A percentile compares a stretch with the other conserved stretches of the same genome.
These are phyloP conservation scores for Ictidomys tridecemlineatus DNA, from an alignment of 2,113 vertebrate species.

Conservation along the genomic window DNA sequence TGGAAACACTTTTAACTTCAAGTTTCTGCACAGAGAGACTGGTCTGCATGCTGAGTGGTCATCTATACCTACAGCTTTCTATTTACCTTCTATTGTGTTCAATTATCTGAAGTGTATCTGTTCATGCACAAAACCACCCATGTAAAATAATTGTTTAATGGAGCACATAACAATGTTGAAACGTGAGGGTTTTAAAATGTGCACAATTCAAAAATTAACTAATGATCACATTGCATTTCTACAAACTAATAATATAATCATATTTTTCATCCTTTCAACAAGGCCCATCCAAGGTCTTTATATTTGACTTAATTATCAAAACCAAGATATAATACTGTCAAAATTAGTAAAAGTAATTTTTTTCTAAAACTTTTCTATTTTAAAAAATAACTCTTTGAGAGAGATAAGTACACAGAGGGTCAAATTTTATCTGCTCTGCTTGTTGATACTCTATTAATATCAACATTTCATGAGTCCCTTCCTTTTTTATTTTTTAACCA, in stretches of 20 bases:
- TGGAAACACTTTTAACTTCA: neutral
- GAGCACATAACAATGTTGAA: slow-evolving; percentile 24
- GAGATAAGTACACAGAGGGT: neutral
- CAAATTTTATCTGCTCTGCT: neutral
- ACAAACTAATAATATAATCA: neutral
- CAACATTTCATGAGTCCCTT: neutral
- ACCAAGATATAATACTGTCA: neutral
- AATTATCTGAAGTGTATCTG: slow-evolving; percentile 42
- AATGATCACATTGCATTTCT: slow-evolving; percentile 13
- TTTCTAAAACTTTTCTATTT: slow-evolving; percentile 30
- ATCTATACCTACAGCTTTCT: neutral
- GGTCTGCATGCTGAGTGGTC: neutral
- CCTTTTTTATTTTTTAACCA: neutral
- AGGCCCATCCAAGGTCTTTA: neutral
- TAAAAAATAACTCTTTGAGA: neutral
- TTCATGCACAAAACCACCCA: neutral
- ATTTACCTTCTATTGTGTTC: neutral
- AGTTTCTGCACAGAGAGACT: neutral
- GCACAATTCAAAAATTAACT: slow-evolving; percentile 7
- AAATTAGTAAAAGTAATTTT: slow-evolving; percentile 20
- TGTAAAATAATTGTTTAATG: slow-evolving; percentile 48
- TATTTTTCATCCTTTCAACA: slow-evolving; percentile 9
- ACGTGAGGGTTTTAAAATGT: neutral
- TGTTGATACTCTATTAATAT: neutral
- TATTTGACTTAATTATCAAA: slow-evolving; percentile 44